Conservation (phyloP, 2,888 invertebrate species). For the Eudasyphora cyanicolor region DNA sequence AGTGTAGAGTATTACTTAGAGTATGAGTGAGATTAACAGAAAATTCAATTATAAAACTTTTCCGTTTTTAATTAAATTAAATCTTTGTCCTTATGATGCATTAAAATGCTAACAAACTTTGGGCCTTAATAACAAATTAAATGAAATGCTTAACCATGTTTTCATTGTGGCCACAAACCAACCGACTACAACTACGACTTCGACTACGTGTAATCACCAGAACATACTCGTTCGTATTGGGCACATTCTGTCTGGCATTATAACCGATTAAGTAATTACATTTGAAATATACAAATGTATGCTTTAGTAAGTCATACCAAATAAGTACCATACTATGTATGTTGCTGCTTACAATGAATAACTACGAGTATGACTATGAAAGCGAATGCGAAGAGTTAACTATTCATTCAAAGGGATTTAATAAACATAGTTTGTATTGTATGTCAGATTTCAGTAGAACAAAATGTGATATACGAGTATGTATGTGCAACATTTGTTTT, state of each 20-base stretch:
- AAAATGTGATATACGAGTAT: no score
- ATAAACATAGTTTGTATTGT: no score
- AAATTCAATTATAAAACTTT: constrained; percentile 3
- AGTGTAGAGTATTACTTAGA: not conserved
- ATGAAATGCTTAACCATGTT: constrained; percentile 6
- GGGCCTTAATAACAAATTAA: constrained; percentile 1
- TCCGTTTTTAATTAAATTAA: not conserved
- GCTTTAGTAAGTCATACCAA: constrained; percentile 1
- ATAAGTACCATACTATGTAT: not conserved
- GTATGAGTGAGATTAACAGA: no score
- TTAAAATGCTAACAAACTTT: not conserved
- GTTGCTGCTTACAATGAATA: not conserved
- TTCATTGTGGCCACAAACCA: constrained; percentile 20
- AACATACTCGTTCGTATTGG: not conserved
- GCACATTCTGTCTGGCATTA: constrained; percentile 10
- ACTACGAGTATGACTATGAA: not conserved
- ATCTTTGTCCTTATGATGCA: not conserved
- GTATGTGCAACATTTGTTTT: no score
- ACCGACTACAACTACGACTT: not conserved
- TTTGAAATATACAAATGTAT: not conserved
- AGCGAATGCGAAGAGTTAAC: no score
- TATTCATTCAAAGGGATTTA: not conserved
- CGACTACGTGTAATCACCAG: not conserved
- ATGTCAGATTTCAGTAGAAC: no score
- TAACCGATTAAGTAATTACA: constrained; percentile 20